Conservation (phyloP, 2,888 invertebrate species). For the Limnephilus rhombicus region DNA sequence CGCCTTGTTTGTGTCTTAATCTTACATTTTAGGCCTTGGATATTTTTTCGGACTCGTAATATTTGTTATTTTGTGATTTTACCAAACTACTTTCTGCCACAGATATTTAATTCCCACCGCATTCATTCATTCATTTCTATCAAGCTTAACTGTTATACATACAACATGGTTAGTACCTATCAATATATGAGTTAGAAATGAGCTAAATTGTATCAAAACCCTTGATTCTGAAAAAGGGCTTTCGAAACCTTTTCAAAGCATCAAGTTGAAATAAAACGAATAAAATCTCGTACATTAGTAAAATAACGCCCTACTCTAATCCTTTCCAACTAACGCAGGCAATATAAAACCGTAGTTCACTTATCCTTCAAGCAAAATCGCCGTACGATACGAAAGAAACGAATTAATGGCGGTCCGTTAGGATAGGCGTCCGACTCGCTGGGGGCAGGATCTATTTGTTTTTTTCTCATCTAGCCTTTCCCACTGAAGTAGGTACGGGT, state of each 20-base stretch:
- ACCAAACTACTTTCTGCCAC: no score
- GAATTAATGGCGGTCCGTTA: slow-evolving; percentile 8
- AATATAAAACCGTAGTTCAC: background rate
- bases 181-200: no score
- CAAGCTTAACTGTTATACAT: no score
- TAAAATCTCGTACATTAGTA: background rate
- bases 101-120: no score
- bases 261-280: background rate
- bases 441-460: slow-evolving; percentile 57
- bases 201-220: background rate
- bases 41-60: background rate
- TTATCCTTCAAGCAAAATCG: slow-evolving; percentile 8
- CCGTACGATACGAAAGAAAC: slow-evolving; percentile 9
- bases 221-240: background rate
- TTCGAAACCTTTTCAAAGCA: background rate
- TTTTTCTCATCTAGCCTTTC: slow-evolving; percentile 57
- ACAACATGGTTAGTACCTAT: no score
- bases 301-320: background rate
- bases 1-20: no score
- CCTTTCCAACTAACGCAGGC: background rate
- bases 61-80: no score
- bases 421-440: slow-evolving; percentile 28
- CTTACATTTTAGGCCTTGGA: background rate
- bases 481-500: slow-evolving; percentile 53
- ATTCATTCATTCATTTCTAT: no score